Evolutionary conservation across 2,888 invertebrate genomes (phyloP), one percentile per base, ranked within the genome.

Genomic region (Athalia rosae): DNA sequence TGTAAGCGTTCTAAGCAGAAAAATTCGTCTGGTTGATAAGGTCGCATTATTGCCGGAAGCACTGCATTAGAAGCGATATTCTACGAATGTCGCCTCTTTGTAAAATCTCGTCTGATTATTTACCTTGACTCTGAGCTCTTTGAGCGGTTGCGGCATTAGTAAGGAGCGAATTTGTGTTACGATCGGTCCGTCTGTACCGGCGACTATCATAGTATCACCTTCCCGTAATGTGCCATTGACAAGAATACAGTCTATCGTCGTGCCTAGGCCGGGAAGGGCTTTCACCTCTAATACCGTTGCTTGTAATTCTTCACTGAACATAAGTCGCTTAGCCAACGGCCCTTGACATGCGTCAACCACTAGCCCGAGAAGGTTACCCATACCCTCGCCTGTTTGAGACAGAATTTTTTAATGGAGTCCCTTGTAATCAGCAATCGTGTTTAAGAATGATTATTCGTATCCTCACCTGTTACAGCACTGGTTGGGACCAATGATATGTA

Each of bases 111-210:
- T 53, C 0, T 53, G 9, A 11, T 58, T 78, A 79, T 81, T 84
- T 89, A 95, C 96, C 93, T 99, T 99, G 4, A 99, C 99, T 83
- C 99, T 92, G 66, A 99, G 91, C 90, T 99, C 99, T 90, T 96
- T 97, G 93, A 99, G 94, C 0, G 99, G 99, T 87, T 99, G 98
- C 3, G 99, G 99, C 97, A 99, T 98, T 47, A 99, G 93, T 47
- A 99, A 92, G 0, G 98, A 99, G 66, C 99, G 93, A 81, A 99
- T 98, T 90, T 98, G 98, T 0, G 99, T 99, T 47, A 97, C 97
- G 81, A 99, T 98, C 0, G 99, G 98, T 0, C 99, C 99, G 86
- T 99, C 99, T 0, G 98, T 98, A 63, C 99, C 99, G 1, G 99
- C 99, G 77, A 99, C 91, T 47, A 99, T 93, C 91, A 99, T 95